Evolutionary conservation across 1,140 invertebrate species (phyloP), one percentile per base, ranked within the genome.

Genomic region (Drosophila biarmipes): DNA sequence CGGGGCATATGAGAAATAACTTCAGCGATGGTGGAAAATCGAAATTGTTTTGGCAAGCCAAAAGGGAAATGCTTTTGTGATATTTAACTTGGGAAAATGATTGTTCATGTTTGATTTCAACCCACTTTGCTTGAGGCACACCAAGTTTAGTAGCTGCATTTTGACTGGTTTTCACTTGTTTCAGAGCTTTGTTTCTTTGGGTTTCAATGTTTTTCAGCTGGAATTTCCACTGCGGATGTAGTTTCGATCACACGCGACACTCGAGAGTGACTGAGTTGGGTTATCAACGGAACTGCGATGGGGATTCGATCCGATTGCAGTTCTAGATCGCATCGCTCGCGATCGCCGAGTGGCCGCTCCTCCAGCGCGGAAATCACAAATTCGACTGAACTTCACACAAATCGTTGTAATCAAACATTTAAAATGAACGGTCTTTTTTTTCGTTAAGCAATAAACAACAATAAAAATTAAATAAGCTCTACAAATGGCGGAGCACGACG

Each of bases 331-430:
- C 80, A 80, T 73, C 73, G 57, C 64, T 72, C 29, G 73, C 67
- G 78, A 55, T 68, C 51, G 43, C 73, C 14, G 53, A 43, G 42
- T 58, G 55, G 43, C 14, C 67, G 75, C 72, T 84, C 80, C 84
- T 79, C 52, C 85, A 84, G 84, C 84, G 79, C 68, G 76, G 69
- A 86, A 85, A 90, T 90, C 87, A 90, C 76, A 90, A 90, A 84
- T 84, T 90, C 87, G 76, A 90, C 87, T 90, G 87, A 90, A 90
- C 72, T 90, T 78, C 82, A 80, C 82, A 80, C 82, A 90, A 87
- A 90, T 84, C 87, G 76, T 90, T 90, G 87, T 90, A 90, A 90
- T 90, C 87, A 90, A 90, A 90, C 87, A 90, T 90, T 90, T 90
- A 87, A 90, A 90, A 90, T 75, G 82, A 90, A 86, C 75, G n/a